phyloP scores from a whole-genome alignment of 1,140 invertebrate species.

The Drosophila pruinosa region DNA sequence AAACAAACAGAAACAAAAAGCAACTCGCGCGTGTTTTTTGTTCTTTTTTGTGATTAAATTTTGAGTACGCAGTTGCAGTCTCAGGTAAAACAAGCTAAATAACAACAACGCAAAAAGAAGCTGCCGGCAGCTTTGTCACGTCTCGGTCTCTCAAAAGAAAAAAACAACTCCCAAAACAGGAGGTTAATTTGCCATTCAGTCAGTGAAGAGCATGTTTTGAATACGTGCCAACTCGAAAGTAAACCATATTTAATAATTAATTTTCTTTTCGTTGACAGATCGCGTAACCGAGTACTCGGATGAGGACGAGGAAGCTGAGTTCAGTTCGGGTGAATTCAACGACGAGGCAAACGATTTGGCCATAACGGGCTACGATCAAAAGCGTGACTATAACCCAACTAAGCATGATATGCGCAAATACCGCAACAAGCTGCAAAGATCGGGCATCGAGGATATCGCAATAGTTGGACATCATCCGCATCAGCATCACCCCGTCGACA shows the following conservation, averaged over 20 bases:
- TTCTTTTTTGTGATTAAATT: conserved; percentile 14
- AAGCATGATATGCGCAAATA: conserved; percentile 83
- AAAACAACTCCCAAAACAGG: background rate
- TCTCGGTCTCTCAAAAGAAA: background rate
- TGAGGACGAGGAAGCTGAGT: conserved; percentile 87
- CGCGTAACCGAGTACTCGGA: conserved; percentile 87
- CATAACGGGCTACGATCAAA: conserved; percentile 76
- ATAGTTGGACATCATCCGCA: conserved; percentile 71
- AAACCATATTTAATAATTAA: background rate
- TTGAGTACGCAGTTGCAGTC: conserved; percentile 29
- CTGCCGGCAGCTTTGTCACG: conserved; percentile 32
- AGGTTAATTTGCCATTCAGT: background rate
- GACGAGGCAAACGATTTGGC: conserved; percentile 84
- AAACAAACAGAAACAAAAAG: background rate
- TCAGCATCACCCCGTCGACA: conserved; percentile 72
- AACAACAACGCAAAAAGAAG: conserved; percentile 43
- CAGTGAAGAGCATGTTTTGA: conserved; percentile 2
- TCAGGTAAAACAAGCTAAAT: conserved; percentile 3
- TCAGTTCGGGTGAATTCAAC: conserved; percentile 87
- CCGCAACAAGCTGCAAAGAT: conserved; percentile 81
- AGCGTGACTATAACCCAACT: conserved; percentile 77
- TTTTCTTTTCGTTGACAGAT: conserved; percentile 78
- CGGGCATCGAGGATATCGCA: conserved; percentile 76
- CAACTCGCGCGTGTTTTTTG: conserved; percentile 15
- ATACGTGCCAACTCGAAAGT: conserved; percentile 5